Evolutionary conservation across 2,113 vertebrate species (phyloP).

Genomic region (Pachycephala philippinensis): DNA sequence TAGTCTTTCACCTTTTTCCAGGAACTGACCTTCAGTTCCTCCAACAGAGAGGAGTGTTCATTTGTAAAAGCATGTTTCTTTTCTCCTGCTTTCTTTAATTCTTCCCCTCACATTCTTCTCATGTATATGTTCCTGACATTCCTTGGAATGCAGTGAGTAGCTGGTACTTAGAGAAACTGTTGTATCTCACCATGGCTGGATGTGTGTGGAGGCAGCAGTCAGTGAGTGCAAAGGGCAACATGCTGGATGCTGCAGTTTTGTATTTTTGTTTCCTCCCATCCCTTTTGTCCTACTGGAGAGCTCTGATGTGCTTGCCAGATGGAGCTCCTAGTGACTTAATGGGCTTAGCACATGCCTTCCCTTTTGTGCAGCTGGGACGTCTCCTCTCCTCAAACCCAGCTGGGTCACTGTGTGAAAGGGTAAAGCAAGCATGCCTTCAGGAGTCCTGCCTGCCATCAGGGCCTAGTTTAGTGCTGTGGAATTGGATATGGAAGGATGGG

Average conservation of each 20-base stretch:
- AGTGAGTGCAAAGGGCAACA: not conserved
- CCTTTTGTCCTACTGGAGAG: not conserved
- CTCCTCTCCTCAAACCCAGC: not conserved
- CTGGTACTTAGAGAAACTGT: not conserved
- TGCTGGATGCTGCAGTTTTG: not conserved
- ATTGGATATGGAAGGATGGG: rapidly evolving
- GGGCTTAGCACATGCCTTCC: not conserved
- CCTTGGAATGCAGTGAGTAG: not conserved
- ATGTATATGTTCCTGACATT: not conserved
- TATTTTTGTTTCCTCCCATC: not conserved
- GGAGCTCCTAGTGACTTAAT: not conserved
- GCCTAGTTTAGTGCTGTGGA: not conserved
- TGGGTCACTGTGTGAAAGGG: not conserved
- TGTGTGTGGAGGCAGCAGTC: not conserved
- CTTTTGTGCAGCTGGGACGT: not conserved
- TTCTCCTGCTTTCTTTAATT: not conserved
- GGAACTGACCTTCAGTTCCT: not conserved
- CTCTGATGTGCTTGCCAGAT: not conserved
- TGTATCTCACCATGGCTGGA: not conserved
- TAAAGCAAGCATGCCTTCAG: not conserved
- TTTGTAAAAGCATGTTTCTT: not conserved
- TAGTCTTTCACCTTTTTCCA: not conserved
- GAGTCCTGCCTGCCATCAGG: not conserved
- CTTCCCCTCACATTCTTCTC: not conserved
- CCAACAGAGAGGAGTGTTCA: not conserved